phyloP scores from a whole-genome alignment of 1,140 invertebrate genomes.

The Magallana ariakensis region DNA sequence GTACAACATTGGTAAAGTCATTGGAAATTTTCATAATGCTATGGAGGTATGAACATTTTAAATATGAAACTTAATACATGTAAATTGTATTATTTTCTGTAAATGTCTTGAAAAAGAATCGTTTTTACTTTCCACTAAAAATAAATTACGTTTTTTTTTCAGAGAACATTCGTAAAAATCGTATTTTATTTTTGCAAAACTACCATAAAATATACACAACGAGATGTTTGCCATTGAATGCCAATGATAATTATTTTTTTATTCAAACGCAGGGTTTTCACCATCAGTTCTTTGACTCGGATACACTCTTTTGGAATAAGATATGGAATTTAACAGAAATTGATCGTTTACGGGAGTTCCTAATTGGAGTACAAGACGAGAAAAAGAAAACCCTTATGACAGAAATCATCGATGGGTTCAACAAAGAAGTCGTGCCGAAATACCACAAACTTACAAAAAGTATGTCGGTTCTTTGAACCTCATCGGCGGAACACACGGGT shows the following conservation, averaged over 20 bases:
- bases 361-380: constrained; percentile 85
- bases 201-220: too few species aligned
- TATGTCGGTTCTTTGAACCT: constrained; percentile 47
- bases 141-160: too few species aligned
- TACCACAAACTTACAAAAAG: constrained; percentile 83
- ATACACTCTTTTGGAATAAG: constrained; percentile 84
- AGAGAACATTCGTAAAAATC: too few species aligned
- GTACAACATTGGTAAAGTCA: constrained; percentile 86
- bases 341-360: constrained; percentile 86
- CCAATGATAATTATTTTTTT: too few species aligned
- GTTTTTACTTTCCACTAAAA: too few species aligned
- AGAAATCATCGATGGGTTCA: constrained; percentile 85
- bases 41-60: constrained; percentile 80
- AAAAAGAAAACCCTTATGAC: constrained; percentile 83
- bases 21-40: constrained; percentile 85
- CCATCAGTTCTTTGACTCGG: constrained; percentile 85
- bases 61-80: too few species aligned
- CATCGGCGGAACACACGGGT: too few species aligned
- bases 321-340: constrained; percentile 87
- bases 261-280: constrained; percentile 83
- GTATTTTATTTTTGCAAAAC: too few species aligned
- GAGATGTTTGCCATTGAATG: too few species aligned
- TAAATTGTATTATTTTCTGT: too few species aligned
- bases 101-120: too few species aligned
- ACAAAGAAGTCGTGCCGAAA: constrained; percentile 83